Evolutionary conservation across 2,113 vertebrate species (phyloP).

Genomic region (Tricholaema leucomelas): DNA sequence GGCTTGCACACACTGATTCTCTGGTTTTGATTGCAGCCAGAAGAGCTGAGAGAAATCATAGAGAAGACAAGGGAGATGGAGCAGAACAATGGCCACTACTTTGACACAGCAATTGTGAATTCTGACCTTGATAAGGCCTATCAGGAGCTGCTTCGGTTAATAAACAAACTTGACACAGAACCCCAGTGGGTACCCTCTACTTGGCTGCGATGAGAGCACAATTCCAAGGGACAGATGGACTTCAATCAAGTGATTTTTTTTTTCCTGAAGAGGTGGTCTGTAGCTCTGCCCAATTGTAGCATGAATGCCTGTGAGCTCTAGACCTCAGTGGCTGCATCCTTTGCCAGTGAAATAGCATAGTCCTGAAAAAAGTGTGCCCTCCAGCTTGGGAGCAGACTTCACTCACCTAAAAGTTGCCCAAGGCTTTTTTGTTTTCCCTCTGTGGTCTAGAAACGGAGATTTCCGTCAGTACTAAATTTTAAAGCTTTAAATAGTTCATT

Average conservation of each 20-base stretch:
- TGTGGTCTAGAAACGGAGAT: conserved; percentile 46
- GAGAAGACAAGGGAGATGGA: conserved; percentile 98
- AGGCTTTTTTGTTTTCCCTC: not conserved
- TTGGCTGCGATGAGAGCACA: conserved; percentile 84
- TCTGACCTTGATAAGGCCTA: conserved; percentile 88
- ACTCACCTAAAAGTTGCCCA: conserved; percentile 22
- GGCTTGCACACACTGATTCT: not conserved
- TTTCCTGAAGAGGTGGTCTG: not conserved
- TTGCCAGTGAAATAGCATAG: not conserved
- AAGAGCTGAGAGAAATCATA: conserved; percentile 90
- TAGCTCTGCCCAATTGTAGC: conserved; percentile 7
- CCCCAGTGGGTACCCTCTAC: conserved; percentile 97
- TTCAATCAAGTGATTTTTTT: not conserved
- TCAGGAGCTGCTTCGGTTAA: conserved; percentile 87
- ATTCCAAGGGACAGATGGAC: conserved; percentile 1
- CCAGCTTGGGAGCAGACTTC: conserved; percentile 14
- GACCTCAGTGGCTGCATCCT: conserved; percentile 19
- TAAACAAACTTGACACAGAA: conserved; percentile 94
- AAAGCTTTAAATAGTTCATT: conserved; percentile 38
- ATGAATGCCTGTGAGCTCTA: not conserved
- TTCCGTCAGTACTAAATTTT: conserved; percentile 57
- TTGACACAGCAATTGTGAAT: conserved; percentile 90
- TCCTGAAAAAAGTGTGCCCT: not conserved
- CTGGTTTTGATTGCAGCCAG: conserved; percentile 78
- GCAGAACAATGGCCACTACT: conserved; percentile 90